Conservation (phyloP, 2,888 invertebrate species). For the Marasmarcha lunaedactyla region DNA sequence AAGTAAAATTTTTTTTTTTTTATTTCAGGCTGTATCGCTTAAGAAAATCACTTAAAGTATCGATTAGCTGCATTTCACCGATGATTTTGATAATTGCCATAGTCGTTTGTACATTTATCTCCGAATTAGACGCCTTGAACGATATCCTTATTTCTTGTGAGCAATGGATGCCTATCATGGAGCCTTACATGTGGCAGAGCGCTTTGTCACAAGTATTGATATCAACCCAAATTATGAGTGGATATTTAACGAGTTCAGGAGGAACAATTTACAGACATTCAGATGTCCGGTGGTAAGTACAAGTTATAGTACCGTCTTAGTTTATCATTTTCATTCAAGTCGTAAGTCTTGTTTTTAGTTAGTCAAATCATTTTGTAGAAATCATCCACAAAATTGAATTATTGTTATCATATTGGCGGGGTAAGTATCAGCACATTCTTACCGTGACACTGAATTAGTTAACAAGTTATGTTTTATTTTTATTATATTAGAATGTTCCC, state of each 20-base stretch:
- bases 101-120: constrained; percentile 43
- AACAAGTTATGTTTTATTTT: no score
- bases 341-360: no score
- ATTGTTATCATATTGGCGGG: no score
- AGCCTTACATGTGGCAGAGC: constrained; percentile 71
- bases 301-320: neutral
- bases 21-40: constrained; percentile 54
- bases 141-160: constrained; percentile 47
- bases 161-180: constrained; percentile 41
- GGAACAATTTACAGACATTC: constrained; percentile 73
- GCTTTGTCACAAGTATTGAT: constrained; percentile 73
- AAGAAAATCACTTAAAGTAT: constrained; percentile 56
- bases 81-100: constrained; percentile 40
- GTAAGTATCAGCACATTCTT: no score
- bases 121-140: constrained; percentile 32
- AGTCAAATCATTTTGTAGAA: no score
- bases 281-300: constrained; percentile 75
- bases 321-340: neutral
- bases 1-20: no score
- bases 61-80: constrained; percentile 44
- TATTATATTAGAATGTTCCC: no score
- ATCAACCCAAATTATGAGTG: constrained; percentile 74
- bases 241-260: constrained; percentile 73
- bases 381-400: no score
- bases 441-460: no score